phyloP scores from a whole-genome alignment of 1,140 invertebrate species.

The Drosophila pseudoobscura region DNA sequence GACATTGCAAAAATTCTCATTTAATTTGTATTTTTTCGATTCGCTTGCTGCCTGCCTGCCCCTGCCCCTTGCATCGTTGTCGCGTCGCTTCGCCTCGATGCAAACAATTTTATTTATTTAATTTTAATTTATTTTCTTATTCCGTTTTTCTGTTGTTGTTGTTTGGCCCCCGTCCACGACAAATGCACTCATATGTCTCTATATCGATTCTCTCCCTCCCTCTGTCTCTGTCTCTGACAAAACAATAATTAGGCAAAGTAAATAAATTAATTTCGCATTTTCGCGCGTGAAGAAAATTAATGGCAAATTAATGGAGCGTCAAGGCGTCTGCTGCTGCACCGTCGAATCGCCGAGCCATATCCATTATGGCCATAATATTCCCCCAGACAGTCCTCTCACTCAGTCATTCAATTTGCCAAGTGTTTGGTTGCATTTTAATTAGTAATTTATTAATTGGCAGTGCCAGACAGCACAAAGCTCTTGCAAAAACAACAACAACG shows the following conservation, averaged over 20 bases:
- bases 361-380: constrained; percentile 28
- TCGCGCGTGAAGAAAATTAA: constrained; percentile 76
- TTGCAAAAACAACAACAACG: background rate
- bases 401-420: constrained; percentile 41
- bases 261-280: constrained; percentile 77
- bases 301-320: constrained; percentile 79
- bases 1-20: constrained; percentile 28
- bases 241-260: constrained; percentile 66
- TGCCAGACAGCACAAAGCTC: constrained; percentile 7
- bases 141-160: constrained; percentile 8
- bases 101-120: constrained; percentile 53
- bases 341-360: constrained; percentile 40
- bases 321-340: constrained; percentile 50
- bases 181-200: constrained; percentile 39
- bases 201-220: constrained; percentile 17
- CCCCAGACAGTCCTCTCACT: constrained; percentile 19
- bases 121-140: constrained; percentile 48
- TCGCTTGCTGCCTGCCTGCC: constrained; percentile 8
- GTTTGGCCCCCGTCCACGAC: constrained; percentile 35
- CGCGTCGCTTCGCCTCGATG: constrained; percentile 35
- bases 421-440: constrained; percentile 69
- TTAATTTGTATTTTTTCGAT: constrained; percentile 26
- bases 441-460: constrained; percentile 70
- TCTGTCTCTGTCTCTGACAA: constrained; percentile 7
- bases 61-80: background rate